Percentiles rank a stretch among this genome's conserved stretches.
phyloP scores from a whole-genome alignment of 2,797 vertebrate genomes.

The Carapus acus region DNA sequence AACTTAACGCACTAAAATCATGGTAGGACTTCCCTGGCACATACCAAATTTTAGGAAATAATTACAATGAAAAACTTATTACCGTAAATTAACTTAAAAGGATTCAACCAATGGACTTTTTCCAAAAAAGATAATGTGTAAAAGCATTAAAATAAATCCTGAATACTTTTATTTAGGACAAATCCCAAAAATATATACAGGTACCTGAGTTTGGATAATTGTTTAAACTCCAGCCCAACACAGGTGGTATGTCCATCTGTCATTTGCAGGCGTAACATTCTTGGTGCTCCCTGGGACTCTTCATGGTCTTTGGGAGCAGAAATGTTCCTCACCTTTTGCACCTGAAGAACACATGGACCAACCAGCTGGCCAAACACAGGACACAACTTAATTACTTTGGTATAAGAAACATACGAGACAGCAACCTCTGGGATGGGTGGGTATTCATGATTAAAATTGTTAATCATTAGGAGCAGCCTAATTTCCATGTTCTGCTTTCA shows the following conservation, averaged over 20 bases:
- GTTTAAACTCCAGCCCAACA: constrained; percentile 86
- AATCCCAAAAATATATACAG: constrained; percentile 6
- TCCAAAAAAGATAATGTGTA: no score
- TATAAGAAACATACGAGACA: constrained; percentile 4
- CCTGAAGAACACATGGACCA: constrained; percentile 92
- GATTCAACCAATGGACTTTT: no score
- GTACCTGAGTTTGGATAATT: constrained; percentile 94
- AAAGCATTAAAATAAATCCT: constrained; percentile 8
- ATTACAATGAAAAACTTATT: no score
- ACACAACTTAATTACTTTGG: constrained; percentile 11
- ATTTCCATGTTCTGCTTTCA: no score
- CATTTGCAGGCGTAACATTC: constrained; percentile 96
- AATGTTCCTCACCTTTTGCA: constrained; percentile 95
- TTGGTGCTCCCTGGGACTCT: constrained; percentile 89
- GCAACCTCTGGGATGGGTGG: background rate
- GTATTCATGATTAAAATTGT: no score
- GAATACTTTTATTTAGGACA: background rate
- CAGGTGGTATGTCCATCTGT: constrained; percentile 93
- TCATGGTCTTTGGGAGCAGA: constrained; percentile 92
- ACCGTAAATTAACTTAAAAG: no score
- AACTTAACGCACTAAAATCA: no score
- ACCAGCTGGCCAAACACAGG: constrained; percentile 75
- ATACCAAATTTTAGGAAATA: no score
- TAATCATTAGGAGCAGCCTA: no score
- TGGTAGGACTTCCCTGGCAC: no score